Percentiles rank a stretch among this genome's conserved stretches.
Evolutionary conservation across 2,113 vertebrate species (phyloP).

Genomic region (Eolophus roseicapilla): DNA sequence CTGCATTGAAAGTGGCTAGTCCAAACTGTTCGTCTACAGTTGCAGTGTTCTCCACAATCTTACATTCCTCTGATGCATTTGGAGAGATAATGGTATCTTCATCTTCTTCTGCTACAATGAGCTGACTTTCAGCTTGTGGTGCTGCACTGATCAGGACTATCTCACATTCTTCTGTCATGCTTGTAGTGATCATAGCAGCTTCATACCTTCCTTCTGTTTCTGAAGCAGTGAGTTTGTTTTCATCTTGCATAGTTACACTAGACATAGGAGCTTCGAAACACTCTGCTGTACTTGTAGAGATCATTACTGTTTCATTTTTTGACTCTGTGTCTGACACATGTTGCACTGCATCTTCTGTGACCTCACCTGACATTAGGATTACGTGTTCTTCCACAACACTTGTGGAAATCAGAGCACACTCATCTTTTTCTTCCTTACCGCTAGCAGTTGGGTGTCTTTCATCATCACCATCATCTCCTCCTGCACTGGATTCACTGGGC

Average conservation of each 20-base stretch:
- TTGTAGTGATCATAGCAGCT: conserved; percentile 68
- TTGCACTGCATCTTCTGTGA: neutral
- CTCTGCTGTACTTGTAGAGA: conserved; percentile 75
- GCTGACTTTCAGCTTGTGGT: conserved; percentile 25
- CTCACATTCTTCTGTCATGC: conserved; percentile 68
- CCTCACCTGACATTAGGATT: conserved; percentile 31
- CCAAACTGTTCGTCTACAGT: neutral
- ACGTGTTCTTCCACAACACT: conserved; percentile 73
- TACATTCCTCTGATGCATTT: conserved; percentile 57
- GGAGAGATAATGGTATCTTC: conserved; percentile 54
- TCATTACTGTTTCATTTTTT: conserved; percentile 60
- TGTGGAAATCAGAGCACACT: conserved; percentile 78
- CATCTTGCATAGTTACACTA: conserved; percentile 42
- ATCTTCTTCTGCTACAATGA: neutral
- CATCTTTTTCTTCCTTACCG: conserved; percentile 75
- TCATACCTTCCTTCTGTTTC: conserved; percentile 51
- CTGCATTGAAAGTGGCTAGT: neutral
- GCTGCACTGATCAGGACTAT: conserved; percentile 50
- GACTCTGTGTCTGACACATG: neutral
- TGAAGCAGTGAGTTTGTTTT: neutral
- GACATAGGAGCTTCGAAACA: conserved; percentile 71
- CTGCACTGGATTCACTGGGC: conserved; percentile 67
- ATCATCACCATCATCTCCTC: neutral
- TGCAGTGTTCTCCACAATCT: neutral
- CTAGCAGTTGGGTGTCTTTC: conserved; percentile 46